Percentiles rank a stretch among this genome's conserved stretches.
phyloP scores from a whole-genome alignment of 1,140 invertebrate genomes.

The Rhyacophila brunnea region DNA sequence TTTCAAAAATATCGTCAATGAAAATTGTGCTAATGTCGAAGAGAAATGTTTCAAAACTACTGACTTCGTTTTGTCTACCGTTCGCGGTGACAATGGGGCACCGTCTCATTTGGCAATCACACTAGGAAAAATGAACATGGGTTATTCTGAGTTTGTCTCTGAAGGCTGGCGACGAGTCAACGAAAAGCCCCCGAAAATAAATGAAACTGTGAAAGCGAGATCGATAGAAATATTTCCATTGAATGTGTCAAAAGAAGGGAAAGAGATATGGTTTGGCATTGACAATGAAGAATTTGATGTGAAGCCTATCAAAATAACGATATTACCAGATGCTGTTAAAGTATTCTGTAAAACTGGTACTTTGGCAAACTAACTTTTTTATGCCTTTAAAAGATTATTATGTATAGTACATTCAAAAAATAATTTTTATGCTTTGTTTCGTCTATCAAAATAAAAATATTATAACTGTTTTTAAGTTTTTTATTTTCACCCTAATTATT shows the following conservation, averaged over 20 bases:
- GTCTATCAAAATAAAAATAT: no score
- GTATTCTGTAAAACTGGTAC: slow-evolving; percentile 50
- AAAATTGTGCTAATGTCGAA: slow-evolving; percentile 57
- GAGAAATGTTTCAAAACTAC: slow-evolving; percentile 57
- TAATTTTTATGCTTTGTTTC: no score
- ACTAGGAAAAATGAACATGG: slow-evolving; percentile 58
- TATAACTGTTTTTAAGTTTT: no score
- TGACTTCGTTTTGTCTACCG: slow-evolving; percentile 60
- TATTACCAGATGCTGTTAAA: slow-evolving; percentile 67
- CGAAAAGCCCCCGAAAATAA: slow-evolving; percentile 46
- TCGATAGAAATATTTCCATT: slow-evolving; percentile 65
- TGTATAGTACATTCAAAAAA: no score
- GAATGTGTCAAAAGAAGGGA: slow-evolving; percentile 43
- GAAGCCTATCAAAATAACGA: slow-evolving; percentile 71
- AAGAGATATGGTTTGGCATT: slow-evolving; percentile 67
- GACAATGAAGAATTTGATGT: slow-evolving; percentile 83
- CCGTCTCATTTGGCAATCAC: slow-evolving; percentile 52
- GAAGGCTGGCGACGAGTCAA: slow-evolving; percentile 65
- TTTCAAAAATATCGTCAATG: slow-evolving; percentile 59
- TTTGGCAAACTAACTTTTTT: neutral
- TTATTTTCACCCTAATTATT: no score
- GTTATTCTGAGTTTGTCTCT: slow-evolving; percentile 65
- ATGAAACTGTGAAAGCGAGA: slow-evolving; percentile 55
- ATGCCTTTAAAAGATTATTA: no score
- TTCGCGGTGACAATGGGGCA: slow-evolving; percentile 31